Conservation (phyloP, 2,797 vertebrate species). For the Tolypeutes matacus region DNA sequence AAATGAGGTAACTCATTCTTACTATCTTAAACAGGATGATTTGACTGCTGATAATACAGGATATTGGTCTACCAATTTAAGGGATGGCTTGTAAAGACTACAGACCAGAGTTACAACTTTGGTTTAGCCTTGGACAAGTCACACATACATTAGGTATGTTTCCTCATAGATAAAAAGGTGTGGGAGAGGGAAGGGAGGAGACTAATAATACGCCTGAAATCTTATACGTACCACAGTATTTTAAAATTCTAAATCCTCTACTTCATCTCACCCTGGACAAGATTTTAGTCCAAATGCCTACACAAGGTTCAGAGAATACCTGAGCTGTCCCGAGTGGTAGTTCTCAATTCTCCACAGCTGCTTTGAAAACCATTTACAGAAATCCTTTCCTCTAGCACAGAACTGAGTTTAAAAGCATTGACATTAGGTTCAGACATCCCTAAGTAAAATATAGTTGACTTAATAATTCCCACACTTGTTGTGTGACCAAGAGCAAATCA, state of each 20-base stretch:
- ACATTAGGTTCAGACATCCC: neutral
- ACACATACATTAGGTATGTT: neutral
- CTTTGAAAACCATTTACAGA: neutral
- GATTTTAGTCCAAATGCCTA: neutral
- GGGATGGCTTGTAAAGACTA: neutral
- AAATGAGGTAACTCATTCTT: neutral
- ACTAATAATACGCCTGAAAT: neutral
- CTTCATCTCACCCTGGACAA: neutral
- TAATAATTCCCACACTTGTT: neutral
- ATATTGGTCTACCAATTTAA: neutral
- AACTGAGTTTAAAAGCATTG: neutral
- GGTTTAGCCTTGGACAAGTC: accelerated
- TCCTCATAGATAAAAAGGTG: neutral
- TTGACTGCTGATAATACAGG: neutral
- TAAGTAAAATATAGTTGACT: neutral
- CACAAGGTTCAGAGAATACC: neutral
- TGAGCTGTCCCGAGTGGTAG: neutral
- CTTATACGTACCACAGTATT: accelerated
- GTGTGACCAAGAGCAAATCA: neutral
- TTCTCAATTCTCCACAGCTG: neutral
- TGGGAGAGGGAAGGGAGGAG: accelerated
- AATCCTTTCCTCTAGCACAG: neutral
- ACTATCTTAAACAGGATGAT: neutral
- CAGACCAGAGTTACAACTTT: neutral
- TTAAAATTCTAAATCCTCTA: neutral